These are phyloP conservation scores for Sminthurides bifidus DNA, from an alignment of 1,140 invertebrate genomes.

Conservation along the genomic window DNA sequence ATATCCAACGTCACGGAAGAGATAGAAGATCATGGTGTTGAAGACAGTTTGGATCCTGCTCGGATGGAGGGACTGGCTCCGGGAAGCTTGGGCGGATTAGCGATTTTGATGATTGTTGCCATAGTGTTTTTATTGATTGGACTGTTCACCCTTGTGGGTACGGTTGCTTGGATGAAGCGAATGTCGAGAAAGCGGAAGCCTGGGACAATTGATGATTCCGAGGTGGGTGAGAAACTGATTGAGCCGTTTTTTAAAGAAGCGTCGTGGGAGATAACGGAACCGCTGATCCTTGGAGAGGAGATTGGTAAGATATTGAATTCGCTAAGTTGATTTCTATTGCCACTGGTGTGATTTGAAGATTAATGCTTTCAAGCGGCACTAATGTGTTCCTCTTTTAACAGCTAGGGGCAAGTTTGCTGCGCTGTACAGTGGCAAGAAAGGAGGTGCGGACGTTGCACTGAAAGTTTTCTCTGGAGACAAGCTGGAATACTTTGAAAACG, in stretches of 20 bases:
- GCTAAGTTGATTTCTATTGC: too few relatives aligned
- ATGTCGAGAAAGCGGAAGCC: not conserved
- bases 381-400: conserved; percentile 3
- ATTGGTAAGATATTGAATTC: conserved; percentile 7
- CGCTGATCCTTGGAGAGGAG: conserved; percentile 18
- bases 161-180: not conserved
- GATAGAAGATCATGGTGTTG: not conserved
- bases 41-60: too few relatives aligned
- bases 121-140: too few relatives aligned
- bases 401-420: conserved; percentile 27
- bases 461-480: conserved; percentile 25
- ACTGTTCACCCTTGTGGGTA: too few relatives aligned
- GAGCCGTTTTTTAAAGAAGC: not conserved
- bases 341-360: conserved; percentile 2
- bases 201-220: too few relatives aligned
- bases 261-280: conserved; percentile 11
- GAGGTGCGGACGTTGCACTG: conserved; percentile 12
- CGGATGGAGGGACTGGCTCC: too few relatives aligned
- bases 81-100: too few relatives aligned
- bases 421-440: conserved; percentile 14
- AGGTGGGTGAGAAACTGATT: conserved; percentile 11
- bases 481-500: conserved; percentile 29
- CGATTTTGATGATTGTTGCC: conserved; percentile 8
- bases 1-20: conserved; percentile 3
- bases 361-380: not conserved